phyloP scores from a whole-genome alignment of 2,113 vertebrate genomes.

The Syngnathus typhle region DNA sequence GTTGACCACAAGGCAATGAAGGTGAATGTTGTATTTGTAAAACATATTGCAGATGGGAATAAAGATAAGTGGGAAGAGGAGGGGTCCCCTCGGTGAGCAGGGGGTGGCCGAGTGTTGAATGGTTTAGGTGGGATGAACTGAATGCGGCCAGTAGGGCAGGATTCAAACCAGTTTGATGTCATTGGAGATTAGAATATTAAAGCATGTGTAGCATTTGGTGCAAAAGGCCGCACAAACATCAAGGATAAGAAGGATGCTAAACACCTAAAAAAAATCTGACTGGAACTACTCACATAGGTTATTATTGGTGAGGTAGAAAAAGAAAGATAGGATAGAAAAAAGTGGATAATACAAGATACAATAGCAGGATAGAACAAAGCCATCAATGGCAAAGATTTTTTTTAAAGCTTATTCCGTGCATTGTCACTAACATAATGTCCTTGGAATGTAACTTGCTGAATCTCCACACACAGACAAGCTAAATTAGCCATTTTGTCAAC shows the following conservation, averaged over 20 bases:
- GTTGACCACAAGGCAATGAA: background rate
- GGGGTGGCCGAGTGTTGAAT: background rate
- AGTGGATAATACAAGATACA: background rate
- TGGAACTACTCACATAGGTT: background rate
- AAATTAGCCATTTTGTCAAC: background rate
- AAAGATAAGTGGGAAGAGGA: background rate
- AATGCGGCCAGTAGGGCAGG: background rate
- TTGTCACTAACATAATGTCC: background rate
- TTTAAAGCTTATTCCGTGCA: background rate
- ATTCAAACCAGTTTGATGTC: background rate
- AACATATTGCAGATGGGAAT: background rate
- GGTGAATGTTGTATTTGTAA: background rate
- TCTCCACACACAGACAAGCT: background rate
- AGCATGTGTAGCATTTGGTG: background rate
- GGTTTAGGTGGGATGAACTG: background rate
- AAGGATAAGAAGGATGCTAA: background rate
- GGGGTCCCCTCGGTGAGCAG: background rate
- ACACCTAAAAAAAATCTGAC: too few relatives aligned
- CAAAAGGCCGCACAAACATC: background rate
- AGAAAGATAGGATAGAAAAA: background rate
- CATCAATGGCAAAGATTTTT: background rate
- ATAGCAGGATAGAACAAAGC: background rate
- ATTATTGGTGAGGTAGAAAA: background rate
- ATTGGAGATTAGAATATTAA: background rate
- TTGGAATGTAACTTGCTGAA: background rate